These are phyloP conservation scores for Athalia rosae DNA, from an alignment of 2,888 invertebrate species.

Conservation along the genomic window DNA sequence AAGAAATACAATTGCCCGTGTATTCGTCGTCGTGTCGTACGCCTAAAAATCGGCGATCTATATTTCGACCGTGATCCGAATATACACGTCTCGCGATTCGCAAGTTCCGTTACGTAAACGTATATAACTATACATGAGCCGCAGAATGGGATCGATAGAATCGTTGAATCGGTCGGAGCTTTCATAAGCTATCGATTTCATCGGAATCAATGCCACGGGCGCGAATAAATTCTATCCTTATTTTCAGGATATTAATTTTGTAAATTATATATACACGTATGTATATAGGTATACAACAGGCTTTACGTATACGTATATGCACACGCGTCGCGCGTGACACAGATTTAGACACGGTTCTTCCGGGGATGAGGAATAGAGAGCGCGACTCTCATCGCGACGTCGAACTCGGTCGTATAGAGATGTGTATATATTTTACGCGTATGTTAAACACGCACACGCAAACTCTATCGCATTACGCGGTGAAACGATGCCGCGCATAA, in stretches of 20 bases:
- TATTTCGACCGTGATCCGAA: too few relatives aligned
- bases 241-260: too few relatives aligned
- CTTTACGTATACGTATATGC: neutral
- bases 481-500: conserved; percentile 15
- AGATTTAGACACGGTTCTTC: conserved; percentile 11
- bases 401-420: conserved; percentile 12
- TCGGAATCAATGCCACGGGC: neutral
- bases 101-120: neutral
- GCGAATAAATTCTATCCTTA: neutral
- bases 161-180: neutral
- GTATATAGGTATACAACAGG: too few relatives aligned
- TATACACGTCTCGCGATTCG: neutral
- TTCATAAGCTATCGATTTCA: conserved; percentile 24
- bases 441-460: too few relatives aligned
- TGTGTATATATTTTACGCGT: neutral
- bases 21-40: too few relatives aligned
- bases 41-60: too few relatives aligned
- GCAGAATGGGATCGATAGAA: neutral
- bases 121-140: neutral
- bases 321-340: conserved; percentile 9
- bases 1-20: too few relatives aligned
- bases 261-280: neutral
- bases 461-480: neutral
- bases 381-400: conserved; percentile 16
- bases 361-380: conserved; percentile 38